Evolutionary conservation across 2,797 vertebrate species (phyloP).

Genomic region (Gastrophryne carolinensis): DNA sequence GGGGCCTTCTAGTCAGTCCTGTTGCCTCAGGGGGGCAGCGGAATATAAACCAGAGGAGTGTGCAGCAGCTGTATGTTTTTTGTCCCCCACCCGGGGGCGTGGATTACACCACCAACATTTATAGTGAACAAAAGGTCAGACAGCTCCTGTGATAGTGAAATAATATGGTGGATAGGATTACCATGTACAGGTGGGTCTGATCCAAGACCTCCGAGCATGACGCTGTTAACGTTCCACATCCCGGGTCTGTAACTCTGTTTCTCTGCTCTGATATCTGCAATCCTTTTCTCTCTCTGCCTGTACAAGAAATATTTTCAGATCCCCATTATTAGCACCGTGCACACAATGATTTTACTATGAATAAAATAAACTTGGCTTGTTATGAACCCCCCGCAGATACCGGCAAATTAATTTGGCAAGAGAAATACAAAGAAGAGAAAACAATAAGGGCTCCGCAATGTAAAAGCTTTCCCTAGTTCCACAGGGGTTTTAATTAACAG

Average conservation of each 20-base stretch:
- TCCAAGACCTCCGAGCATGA: conserved; percentile 58
- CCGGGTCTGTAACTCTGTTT: conserved; percentile 62
- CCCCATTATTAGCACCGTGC: conserved; percentile 7
- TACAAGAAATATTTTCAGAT: conserved; percentile 2
- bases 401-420: conserved; percentile 29
- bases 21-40: too few relatives aligned
- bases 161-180: conserved; percentile 39
- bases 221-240: conserved; percentile 65
- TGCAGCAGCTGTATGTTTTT: too few relatives aligned
- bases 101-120: too few relatives aligned
- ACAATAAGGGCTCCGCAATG: conserved; percentile 26
- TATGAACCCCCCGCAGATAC: conserved; percentile 30
- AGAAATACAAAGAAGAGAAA: conserved; percentile 20
- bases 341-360: conserved; percentile 35
- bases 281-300: conserved; percentile 55
- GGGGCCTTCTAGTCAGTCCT: too few relatives aligned
- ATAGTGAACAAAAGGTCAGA: background rate
- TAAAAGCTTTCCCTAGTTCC: conserved; percentile 37
- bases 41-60: too few relatives aligned
- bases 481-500: conserved; percentile 33
- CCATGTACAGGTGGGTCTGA: conserved; percentile 55
- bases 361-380: conserved; percentile 21
- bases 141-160: too few relatives aligned
- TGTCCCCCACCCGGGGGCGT: too few relatives aligned
- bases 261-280: conserved; percentile 51